Conservation (phyloP, 2,888 invertebrate genomes). For the Ophioninae sp. region DNA sequence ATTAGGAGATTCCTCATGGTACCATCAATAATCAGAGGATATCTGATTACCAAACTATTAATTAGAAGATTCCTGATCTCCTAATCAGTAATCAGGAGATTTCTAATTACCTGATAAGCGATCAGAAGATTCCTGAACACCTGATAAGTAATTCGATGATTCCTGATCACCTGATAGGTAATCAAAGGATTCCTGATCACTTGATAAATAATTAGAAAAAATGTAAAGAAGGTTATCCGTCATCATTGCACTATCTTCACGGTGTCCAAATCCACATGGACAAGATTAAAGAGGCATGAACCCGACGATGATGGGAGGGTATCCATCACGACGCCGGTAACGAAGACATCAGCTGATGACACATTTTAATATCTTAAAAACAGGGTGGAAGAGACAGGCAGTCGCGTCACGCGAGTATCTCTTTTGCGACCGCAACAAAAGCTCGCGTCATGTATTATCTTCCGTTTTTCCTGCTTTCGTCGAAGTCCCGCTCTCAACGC, state of each 20-base stretch:
- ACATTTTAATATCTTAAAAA: constrained; percentile 80
- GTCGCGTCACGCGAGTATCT: constrained; percentile 61
- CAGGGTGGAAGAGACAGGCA: constrained; percentile 62
- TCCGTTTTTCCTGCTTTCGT: constrained; percentile 73
- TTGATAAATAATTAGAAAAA: background rate
- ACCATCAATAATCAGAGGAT: background rate
- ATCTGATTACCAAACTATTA: background rate
- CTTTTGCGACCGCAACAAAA: constrained; percentile 71
- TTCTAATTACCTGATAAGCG: constrained; percentile 17
- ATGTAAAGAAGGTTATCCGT: constrained; percentile 17
- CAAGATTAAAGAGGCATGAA: constrained; percentile 30
- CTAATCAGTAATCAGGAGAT: background rate
- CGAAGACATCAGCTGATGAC: constrained; percentile 80
- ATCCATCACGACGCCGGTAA: constrained; percentile 70
- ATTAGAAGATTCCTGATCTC: background rate
- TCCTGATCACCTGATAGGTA: background rate
- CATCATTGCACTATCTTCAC: constrained; percentile 23
- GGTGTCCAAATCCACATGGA: background rate
- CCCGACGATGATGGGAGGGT: constrained; percentile 45
- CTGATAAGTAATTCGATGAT: background rate
- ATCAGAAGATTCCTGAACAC: background rate
- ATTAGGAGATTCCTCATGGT: background rate
- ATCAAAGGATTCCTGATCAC: background rate
- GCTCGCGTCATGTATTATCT: constrained; percentile 76
- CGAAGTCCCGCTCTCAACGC: constrained; percentile 59